Conservation (phyloP, 2,113 vertebrate genomes). For the Oreocharis arfaki region DNA sequence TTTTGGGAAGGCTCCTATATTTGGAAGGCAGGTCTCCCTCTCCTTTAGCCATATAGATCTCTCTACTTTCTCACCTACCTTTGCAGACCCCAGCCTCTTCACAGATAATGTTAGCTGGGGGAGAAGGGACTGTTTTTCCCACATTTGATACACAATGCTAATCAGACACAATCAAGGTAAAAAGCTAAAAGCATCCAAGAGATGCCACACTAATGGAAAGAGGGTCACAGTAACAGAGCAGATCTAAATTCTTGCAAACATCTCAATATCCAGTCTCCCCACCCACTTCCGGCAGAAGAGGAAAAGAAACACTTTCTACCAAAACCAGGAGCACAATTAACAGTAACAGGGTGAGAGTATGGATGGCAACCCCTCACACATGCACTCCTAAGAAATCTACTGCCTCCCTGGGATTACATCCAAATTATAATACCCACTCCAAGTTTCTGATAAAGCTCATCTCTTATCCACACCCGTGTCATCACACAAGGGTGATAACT, state of each 20-base stretch:
- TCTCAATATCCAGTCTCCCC: not conserved
- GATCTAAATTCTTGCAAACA: not conserved
- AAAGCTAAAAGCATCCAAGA: not conserved
- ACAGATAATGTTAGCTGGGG: not conserved
- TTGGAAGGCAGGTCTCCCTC: not conserved
- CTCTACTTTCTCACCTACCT: not conserved
- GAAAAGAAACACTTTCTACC: not conserved
- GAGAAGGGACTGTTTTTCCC: not conserved
- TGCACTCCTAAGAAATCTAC: not conserved
- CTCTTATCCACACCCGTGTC: not conserved
- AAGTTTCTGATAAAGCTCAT: not conserved
- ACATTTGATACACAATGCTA: not conserved
- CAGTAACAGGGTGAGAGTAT: rapidly evolving
- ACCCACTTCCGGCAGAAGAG: not conserved
- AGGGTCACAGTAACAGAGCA: not conserved
- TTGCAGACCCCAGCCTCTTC: not conserved
- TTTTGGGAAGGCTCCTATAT: not conserved
- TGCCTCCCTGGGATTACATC: not conserved
- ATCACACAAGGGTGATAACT: not conserved
- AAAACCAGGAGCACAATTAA: not conserved
- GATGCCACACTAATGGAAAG: not conserved
- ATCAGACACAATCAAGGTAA: not conserved
- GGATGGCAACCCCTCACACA: not conserved
- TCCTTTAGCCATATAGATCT: not conserved
- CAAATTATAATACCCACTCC: not conserved